These are phyloP conservation scores for Pycnonotus jocosus DNA, from an alignment of 2,113 vertebrate species.

Conservation along the genomic window DNA sequence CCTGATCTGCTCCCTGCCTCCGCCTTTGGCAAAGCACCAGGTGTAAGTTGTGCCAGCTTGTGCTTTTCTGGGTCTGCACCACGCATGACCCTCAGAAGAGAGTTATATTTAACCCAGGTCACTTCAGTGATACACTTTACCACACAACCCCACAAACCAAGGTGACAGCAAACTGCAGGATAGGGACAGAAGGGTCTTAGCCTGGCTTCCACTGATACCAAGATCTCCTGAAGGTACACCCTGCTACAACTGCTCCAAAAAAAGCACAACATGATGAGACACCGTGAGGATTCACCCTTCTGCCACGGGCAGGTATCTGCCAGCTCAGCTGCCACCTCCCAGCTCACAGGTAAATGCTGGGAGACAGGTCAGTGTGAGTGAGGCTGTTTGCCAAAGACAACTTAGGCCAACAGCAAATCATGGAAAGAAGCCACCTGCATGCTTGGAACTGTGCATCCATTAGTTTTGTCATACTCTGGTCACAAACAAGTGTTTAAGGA, in stretches of 20 bases:
- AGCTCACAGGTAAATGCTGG: not conserved
- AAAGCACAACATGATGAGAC: not conserved
- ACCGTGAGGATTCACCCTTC: not conserved
- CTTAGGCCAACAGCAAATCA: not conserved
- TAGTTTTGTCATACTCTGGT: not conserved
- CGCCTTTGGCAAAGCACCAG: not conserved
- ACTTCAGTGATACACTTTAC: not conserved
- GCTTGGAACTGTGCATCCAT: not conserved
- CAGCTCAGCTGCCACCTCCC: not conserved
- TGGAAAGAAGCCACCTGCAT: not conserved
- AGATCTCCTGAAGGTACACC: not conserved
- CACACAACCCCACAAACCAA: not conserved
- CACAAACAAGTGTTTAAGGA: not conserved
- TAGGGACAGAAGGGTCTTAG: not conserved
- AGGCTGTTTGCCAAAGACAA: not conserved
- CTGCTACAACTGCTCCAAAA: not conserved
- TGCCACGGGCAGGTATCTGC: not conserved
- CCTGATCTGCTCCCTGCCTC: not conserved
- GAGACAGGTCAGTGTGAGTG: not conserved
- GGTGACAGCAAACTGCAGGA: not conserved
- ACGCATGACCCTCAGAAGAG: rapidly evolving
- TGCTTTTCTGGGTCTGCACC: not conserved
- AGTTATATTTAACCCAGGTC: not conserved
- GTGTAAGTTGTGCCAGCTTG: not conserved
- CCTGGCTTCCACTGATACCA: not conserved